These are phyloP conservation scores for Alviniconcha strummeri DNA, from an alignment of 2,888 invertebrate species.

Conservation along the genomic window DNA sequence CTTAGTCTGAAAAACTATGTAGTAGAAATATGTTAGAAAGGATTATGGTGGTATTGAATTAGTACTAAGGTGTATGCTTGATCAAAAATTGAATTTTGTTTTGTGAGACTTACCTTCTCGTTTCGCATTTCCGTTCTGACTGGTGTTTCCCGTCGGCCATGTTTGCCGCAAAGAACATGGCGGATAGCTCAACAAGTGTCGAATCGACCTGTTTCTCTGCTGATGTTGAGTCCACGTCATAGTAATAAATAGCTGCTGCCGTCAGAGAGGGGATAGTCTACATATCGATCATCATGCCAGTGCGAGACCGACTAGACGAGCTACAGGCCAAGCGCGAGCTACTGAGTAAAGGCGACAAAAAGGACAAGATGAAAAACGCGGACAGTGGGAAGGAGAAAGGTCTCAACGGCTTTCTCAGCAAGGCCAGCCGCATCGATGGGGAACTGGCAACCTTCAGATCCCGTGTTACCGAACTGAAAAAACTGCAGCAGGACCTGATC, in stretches of 20 bases:
- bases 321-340: conserved; percentile 51
- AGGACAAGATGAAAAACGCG: conserved; percentile 29
- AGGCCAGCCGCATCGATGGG: conserved; percentile 52
- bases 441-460: conserved; percentile 48
- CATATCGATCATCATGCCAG: conserved; percentile 40
- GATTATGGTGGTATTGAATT: too few relatives aligned
- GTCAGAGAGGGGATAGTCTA: neutral
- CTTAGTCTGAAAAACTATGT: too few relatives aligned
- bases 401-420: conserved; percentile 47
- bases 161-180: neutral
- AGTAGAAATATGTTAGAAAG: too few relatives aligned
- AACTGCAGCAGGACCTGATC: conserved; percentile 54
- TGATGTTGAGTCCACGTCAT: conserved; percentile 18
- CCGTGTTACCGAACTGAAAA: conserved; percentile 53
- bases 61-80: too few relatives aligned
- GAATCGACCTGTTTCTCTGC: neutral
- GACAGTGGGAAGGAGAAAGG: conserved; percentile 49
- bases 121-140: neutral
- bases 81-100: too few relatives aligned
- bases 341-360: conserved; percentile 37
- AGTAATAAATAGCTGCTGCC: conserved; percentile 23
- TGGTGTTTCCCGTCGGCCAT: conserved; percentile 2
- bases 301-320: conserved; percentile 58
- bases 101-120: neutral
- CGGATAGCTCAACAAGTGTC: conserved; percentile 12